phyloP scores from a whole-genome alignment of 2,888 invertebrate species.

The Dione vanillae region DNA sequence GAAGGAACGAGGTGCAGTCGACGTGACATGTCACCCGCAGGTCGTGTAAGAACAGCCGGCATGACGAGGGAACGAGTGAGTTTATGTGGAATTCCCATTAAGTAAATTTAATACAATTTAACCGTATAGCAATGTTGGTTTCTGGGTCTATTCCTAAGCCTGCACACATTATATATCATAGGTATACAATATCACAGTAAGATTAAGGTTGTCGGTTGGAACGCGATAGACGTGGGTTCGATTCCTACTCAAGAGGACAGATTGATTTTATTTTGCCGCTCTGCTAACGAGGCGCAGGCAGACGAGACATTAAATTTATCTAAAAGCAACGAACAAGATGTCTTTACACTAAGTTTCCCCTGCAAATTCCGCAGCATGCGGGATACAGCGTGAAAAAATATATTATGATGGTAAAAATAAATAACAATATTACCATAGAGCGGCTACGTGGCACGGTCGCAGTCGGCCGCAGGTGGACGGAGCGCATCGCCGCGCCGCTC shows the following conservation, averaged over 20 bases:
- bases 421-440: conserved; percentile 31
- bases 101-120: not conserved
- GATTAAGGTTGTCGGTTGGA: no score
- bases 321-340: no score
- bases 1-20: conserved; percentile 90
- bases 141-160: no score
- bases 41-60: conserved; percentile 87
- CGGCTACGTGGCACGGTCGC: conserved; percentile 88
- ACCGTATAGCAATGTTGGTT: no score
- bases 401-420: not conserved
- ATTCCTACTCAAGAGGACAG: no score
- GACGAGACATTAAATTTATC: no score
- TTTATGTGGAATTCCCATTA: conserved; percentile 4
- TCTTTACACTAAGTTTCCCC: no score
- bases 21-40: conserved; percentile 93
- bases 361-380: no score
- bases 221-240: no score
- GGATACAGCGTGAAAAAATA: not conserved
- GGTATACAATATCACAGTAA: not conserved
- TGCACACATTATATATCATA: not conserved
- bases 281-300: no score
- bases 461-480: conserved; percentile 92
- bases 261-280: no score
- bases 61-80: conserved; percentile 85
- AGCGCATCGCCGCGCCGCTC: conserved; percentile 94